phyloP scores from a whole-genome alignment of 2,888 invertebrate species.

The Pterobdella sp. region DNA sequence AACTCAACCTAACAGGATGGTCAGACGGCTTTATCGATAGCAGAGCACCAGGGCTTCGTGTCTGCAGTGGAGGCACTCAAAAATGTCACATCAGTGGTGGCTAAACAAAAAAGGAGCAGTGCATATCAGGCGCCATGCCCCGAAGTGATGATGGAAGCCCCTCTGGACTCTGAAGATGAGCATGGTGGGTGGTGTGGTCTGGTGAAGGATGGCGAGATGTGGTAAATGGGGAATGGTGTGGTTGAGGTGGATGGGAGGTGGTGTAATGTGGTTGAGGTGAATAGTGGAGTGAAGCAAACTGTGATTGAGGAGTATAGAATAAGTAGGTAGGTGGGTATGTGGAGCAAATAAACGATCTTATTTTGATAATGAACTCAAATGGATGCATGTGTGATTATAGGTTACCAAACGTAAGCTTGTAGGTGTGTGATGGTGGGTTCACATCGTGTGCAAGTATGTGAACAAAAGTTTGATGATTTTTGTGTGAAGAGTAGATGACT shows the following conservation, averaged over 20 bases:
- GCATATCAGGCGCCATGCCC: slow-evolving; percentile 94
- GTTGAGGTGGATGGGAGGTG: not conserved
- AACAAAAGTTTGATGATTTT: no score
- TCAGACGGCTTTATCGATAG: slow-evolving; percentile 92
- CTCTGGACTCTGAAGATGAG: slow-evolving; percentile 96
- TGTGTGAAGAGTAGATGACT: no score
- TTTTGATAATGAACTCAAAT: no score
- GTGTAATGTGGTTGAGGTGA: not conserved
- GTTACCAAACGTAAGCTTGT: no score
- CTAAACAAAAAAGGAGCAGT: slow-evolving; percentile 57
- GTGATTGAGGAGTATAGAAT: not conserved
- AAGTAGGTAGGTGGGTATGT: not conserved
- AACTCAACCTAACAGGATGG: slow-evolving; percentile 65
- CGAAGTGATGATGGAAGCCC: slow-evolving; percentile 97
- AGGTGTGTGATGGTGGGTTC: no score
- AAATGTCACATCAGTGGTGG: slow-evolving; percentile 72
- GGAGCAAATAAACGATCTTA: no score
- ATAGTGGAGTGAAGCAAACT: no score
- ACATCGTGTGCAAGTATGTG: no score
- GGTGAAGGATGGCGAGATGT: no score
- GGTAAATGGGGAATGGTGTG: not conserved
- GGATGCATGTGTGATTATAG: no score
- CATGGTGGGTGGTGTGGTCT: slow-evolving; percentile 64
- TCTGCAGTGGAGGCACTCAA: slow-evolving; percentile 94
- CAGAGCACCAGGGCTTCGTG: slow-evolving; percentile 92